Evolutionary conservation across 1,140 invertebrate species (phyloP), one percentile per base, ranked within the genome.

Genomic region (Drosophila sturtevanti): DNA sequence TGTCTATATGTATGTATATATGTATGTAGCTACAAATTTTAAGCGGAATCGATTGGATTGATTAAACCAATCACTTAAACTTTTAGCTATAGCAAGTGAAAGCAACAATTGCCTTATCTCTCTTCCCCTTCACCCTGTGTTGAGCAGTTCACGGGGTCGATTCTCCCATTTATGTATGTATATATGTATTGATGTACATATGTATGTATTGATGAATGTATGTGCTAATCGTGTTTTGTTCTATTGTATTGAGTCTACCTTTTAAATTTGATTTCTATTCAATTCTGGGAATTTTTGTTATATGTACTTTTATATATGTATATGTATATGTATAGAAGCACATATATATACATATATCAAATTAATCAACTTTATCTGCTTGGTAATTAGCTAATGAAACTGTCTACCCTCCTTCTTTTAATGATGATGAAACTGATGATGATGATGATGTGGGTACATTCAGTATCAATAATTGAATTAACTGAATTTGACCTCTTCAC

Each of bases 361-460:
- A 56, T 56, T 56, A 56, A 56, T 56, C 54, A 56, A 35, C 27
- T 35, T 56, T 34, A 18, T 56, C 14, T 35, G 22, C 16, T 34
- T 56, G 54, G 24, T 56, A 56, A 56, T 56, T 56, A 56, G 54
- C 54, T 56, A 56, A 56, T 56, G 54, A 34, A 56, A 56, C 14
- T 56, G 27, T 18, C 54, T 56, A 34, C 27, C 14, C 54, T 27
- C 54, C 41, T 48, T 18, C 9, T 48, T 11, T 1, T 16, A 48
- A 10, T 48, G 16, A 48, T 56, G 54, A 55, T 55, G 54, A 34
- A 18, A 27, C 6, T 55, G 52, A 44, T 44, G 41, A 18, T 18
- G 41, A n/a, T 21, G 41, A 48, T 48, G 16, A 48, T 48, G 16
- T 9, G 41, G 41, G 41, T 16, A 21, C 18, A 48, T 48, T 48